Base-by-base conservation (phyloP, 2,113 vertebrate genomes). In the Chlorodrepanis virens region DNA sequence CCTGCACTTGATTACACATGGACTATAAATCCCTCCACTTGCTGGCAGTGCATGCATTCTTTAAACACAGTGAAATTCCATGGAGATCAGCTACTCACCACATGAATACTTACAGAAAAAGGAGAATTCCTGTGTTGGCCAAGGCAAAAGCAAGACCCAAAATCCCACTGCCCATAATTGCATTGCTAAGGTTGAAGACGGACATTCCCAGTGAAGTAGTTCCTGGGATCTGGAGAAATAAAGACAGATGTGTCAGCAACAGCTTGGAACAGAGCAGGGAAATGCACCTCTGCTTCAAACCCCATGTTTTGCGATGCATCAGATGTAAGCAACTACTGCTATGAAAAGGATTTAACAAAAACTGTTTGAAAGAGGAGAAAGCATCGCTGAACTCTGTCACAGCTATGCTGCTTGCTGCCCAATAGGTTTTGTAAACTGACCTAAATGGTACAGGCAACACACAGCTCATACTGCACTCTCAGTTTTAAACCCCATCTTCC, bases 141-240 rank as follows among this genome's bases (percentile, higher is more conserved):
- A 98, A 93, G 35, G 98, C 98, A 91, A 97, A 98, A 78, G 98
- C 97, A 1, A 98, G 98, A 79, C 98, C 98, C 83, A 98, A 94
- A 94, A 98, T 98, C 56, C 98, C 98, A 93, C 98, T 98, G 89
- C 98, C 98, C 98, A 98, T 98, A 70, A 98, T 98, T 5, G 98
- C 98, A 53, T 98, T 98, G 96, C 98, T 98, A 63, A 98, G 97
- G 90, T 98, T 98, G 89, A 98, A 98, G 60, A 98, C 98, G 0
- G 98, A 98, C 98, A 98, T 98, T 56, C 98, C 97, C 61, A 98
- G 75, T 1, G 98, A 98, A 39, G 98, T 98, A 40, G 97, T 98
- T 89, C 98, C 98, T 86, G 98, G 97, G 93, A 97, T 97, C 98
- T 98, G 90, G 63, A 96, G 54, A 96, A 81, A 92, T 57, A 53